Evolutionary conservation across 2,113 vertebrate genomes (phyloP), one percentile per base, ranked within the genome.

Genomic region (Tetrax tetrax): DNA sequence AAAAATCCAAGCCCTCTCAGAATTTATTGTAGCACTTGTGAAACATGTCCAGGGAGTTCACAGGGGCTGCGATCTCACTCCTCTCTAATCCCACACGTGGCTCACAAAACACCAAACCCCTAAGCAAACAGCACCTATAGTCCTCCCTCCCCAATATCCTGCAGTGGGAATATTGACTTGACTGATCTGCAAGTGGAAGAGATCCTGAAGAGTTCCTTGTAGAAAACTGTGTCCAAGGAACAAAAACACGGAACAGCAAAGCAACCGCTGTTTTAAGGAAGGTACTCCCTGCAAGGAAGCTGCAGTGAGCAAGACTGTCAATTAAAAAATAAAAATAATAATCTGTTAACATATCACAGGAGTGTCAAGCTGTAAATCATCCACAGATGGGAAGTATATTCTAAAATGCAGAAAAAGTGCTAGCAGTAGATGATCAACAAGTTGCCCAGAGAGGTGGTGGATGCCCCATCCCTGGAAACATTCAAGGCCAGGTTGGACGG

Each of bases 111-210:
- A 20, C 69, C 41, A 41, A 83, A 48, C 4, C 6, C 64, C 23
- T 38, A 53, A 64, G 17, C 29, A 38, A 75, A 31, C 17, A 69
- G 12, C 0, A 1, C 3, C 51, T 29, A 50, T 0, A 18, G 14
- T 2, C 25, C 28, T 66, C 14, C 12, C 27, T 59, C n/a, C 33
- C 25, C 47, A 59, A 13, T 14, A 51, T 17, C 16, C 10, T 3
- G 1, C 15, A 59, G 31, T 13, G 17, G 7, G 14, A 77, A 59
- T 19, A 5, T 4, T 8, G 41, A 66, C 19, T 53, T 0, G 0
- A 75, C 17, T 13, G 20, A 56, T 70, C 31, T 74, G 31, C 41
- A 79, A 16, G 12, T 3, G 33, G 81, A 82, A 56, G 22, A 81
- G 27, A 61, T 33, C 14, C 27, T 35, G 35, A 41, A 63, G 45